Evolutionary conservation across 2,113 vertebrate genomes (phyloP), one percentile per base, ranked within the genome.

Genomic region (Papio anubis): DNA sequence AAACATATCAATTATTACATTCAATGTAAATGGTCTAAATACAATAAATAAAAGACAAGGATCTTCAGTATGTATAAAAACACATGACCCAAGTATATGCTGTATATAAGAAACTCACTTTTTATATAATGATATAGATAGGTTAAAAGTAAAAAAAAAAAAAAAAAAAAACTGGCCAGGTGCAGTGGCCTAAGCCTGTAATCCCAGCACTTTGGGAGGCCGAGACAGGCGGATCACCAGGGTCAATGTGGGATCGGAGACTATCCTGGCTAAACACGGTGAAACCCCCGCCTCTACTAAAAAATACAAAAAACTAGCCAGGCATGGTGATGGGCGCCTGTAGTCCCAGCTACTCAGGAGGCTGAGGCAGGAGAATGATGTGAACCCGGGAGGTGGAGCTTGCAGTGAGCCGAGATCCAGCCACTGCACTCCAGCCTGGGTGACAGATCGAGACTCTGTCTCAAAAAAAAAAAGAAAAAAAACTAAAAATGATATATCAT

Each of bases 211-310:
- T 50, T 50, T 50, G 48, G 48, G 48, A 14, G 48, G 48, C 48
- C 0, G 3, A 50, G 12, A 14, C 0, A 3, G 48, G 12, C 0
- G 3, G 48, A 50, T 50, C 48, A n/a, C n/a, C n/a, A n/a, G n/a
- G n/a, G n/a, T n/a, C n/a, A n/a, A n/a, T n/a, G n/a, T n/a, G n/a
- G n/a, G n/a, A n/a, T n/a, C n/a, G n/a, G n/a, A n/a, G n/a, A n/a
- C n/a, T n/a, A 50, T 50, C 48, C 48, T 50, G 48, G 48, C 48
- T 50, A 50, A 50, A 50, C 48, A 50, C 0, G 3, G 48, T 50
- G 12, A 50, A 50, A 50, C 48, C 3, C 3, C 48, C 1, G 0
- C 14, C 12, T 50, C 48, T 50, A 50, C 12, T 50, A 50, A 50
- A 50, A 50, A 50, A 13, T 50, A 50, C 48, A 50, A 50, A 50